phyloP scores from a whole-genome alignment of 1,140 invertebrate species.

The Drosophila santomea region DNA sequence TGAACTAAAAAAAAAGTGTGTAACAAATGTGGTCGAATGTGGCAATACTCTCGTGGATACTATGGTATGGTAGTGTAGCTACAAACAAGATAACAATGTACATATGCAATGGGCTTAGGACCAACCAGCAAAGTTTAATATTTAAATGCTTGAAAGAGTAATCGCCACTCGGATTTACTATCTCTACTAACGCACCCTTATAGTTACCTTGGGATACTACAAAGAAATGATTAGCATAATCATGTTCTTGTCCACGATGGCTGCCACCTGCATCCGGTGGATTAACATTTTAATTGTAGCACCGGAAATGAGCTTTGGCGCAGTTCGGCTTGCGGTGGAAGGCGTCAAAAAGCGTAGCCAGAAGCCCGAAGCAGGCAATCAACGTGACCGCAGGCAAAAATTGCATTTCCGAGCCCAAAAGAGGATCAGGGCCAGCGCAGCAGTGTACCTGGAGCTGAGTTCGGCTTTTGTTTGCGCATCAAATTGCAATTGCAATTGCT shows the following conservation, averaged over 20 bases:
- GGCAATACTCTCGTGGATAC: not conserved
- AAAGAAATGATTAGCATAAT: conserved; percentile 38
- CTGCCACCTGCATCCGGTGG: conserved; percentile 35
- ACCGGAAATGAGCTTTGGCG: conserved; percentile 66
- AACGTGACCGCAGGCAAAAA: conserved; percentile 39
- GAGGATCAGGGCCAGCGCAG: conserved; percentile 4
- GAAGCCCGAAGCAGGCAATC: conserved; percentile 20
- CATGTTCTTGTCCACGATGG: conserved; percentile 15
- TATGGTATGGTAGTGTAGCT: too few relatives aligned
- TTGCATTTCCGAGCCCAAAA: conserved; percentile 36
- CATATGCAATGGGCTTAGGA: too few relatives aligned
- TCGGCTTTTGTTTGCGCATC: conserved; percentile 76
- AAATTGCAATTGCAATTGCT: conserved; percentile 75
- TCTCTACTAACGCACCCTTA: too few relatives aligned
- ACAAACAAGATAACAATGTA: too few relatives aligned
- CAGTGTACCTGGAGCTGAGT: conserved; percentile 15
- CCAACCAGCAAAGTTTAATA: too few relatives aligned
- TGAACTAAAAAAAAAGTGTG: not conserved
- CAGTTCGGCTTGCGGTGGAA: not conserved
- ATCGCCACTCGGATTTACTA: too few relatives aligned
- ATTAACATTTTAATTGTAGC: conserved; percentile 76
- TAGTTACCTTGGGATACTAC: conserved; percentile 4
- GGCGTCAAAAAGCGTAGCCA: conserved; percentile 17
- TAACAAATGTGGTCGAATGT: not conserved
- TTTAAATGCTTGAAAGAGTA: too few relatives aligned